These are phyloP conservation scores for Neolamprologus kungweensis DNA, from an alignment of 2,113 vertebrate species.

Conservation along the genomic window DNA sequence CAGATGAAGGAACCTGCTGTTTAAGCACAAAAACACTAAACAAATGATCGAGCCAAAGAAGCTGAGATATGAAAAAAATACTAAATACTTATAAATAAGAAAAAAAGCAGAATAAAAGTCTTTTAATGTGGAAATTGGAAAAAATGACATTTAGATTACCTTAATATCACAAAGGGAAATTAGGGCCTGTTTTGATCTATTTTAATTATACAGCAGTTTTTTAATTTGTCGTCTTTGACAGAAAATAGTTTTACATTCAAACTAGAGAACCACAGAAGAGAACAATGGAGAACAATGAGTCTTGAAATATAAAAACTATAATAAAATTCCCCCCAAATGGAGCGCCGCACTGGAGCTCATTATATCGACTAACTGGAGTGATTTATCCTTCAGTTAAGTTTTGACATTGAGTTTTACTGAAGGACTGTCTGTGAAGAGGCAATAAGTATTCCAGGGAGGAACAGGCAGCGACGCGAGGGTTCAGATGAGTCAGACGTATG, in stretches of 20 bases:
- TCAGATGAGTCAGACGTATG: neutral
- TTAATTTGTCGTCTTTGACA: neutral
- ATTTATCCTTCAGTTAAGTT: neutral
- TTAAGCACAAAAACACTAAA: neutral
- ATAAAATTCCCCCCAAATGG: neutral
- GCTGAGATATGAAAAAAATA: neutral
- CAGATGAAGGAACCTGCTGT: neutral
- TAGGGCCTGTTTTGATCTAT: neutral
- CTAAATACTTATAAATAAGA: neutral
- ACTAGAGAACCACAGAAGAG: neutral
- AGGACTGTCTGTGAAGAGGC: neutral
- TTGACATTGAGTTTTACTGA: neutral
- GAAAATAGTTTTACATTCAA: neutral
- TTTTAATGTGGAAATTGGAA: neutral
- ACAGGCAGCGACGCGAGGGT: neutral
- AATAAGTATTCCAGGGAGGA: conserved; percentile 15
- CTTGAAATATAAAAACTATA: neutral
- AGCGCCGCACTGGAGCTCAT: neutral
- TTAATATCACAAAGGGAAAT: neutral
- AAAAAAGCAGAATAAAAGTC: neutral
- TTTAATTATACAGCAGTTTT: neutral
- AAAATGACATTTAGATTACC: neutral
- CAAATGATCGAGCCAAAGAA: neutral
- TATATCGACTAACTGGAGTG: neutral
- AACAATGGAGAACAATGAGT: neutral